Evolutionary conservation across 2,113 vertebrate genomes (phyloP).

Genomic region (Illadopsis cleaveri): DNA sequence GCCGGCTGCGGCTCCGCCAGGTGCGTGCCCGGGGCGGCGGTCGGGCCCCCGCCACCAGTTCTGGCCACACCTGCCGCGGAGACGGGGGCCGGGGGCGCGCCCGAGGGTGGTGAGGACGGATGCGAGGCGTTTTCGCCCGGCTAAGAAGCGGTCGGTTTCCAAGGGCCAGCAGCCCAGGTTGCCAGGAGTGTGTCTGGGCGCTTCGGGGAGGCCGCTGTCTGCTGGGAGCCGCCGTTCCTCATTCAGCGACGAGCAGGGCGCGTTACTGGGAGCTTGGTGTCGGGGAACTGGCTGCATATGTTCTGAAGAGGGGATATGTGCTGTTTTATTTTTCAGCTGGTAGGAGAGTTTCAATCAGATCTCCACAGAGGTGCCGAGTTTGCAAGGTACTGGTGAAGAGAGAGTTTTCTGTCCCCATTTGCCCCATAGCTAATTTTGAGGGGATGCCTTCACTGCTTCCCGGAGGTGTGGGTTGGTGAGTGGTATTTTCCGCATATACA

Average conservation of each 20-base stretch:
- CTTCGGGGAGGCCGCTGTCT: not conserved
- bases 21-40: not conserved
- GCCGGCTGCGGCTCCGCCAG: not conserved
- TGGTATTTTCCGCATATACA: not conserved
- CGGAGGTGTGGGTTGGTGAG: not conserved
- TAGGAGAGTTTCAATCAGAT: not conserved
- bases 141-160: not conserved
- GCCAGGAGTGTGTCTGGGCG: rapidly evolving
- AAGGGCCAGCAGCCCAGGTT: not conserved
- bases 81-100: not conserved
- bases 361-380: not conserved
- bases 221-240: not conserved
- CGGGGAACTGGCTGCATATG: not conserved
- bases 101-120: not conserved
- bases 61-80: not conserved
- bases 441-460: rapidly evolving
- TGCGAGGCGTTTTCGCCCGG: not conserved
- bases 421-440: not conserved
- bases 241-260: not conserved
- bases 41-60: not conserved
- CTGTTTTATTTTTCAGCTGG: not conserved
- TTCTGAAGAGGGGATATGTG: not conserved
- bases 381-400: not conserved
- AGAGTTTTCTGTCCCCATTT: not conserved
- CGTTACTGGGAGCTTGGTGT: not conserved